Percentiles rank a stretch among this genome's conserved stretches.
phyloP scores from a whole-genome alignment of 1,140 invertebrate genomes.

The Papilio machaon region DNA sequence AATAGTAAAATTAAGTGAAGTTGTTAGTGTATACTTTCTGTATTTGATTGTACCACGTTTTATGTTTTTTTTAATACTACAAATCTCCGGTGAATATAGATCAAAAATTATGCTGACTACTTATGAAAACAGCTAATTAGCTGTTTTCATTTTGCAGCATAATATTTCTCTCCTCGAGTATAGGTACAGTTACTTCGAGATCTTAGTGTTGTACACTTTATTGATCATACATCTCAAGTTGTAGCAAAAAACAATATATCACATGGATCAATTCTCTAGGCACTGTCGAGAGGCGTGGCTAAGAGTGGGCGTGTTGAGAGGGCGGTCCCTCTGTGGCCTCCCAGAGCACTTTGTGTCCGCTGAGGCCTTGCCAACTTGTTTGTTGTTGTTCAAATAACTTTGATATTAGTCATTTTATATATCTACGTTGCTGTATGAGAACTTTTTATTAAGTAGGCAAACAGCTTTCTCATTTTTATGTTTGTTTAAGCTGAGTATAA shows the following conservation, averaged over 20 bases:
- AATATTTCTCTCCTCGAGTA: neutral
- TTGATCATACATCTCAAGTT: constrained; percentile 60
- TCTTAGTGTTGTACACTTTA: constrained; percentile 41
- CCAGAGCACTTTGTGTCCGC: constrained; percentile 60
- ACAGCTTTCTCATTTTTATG: constrained; percentile 4
- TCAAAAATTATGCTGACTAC: too few relatives aligned
- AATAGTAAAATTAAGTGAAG: neutral
- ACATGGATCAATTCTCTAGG: constrained; percentile 64
- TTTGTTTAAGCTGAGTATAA: neutral
- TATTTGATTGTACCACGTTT: neutral
- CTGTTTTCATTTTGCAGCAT: neutral
- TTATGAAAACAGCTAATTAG: too few relatives aligned
- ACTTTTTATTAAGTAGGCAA: constrained; percentile 31
- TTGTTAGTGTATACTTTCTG: neutral
- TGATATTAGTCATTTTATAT: constrained; percentile 52
- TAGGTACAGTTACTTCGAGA: neutral
- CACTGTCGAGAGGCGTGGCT: constrained; percentile 65
- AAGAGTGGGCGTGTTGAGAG: constrained; percentile 62
- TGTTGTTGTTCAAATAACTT: constrained; percentile 60
- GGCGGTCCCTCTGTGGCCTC: constrained; percentile 69
- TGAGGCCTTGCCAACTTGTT: constrained; percentile 61
- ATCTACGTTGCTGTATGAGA: constrained; percentile 5
- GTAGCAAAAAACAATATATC: constrained; percentile 60
- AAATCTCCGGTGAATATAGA: neutral
- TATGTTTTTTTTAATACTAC: neutral